Evolutionary conservation across 2,113 vertebrate genomes (phyloP), one percentile per base, ranked within the genome.

Genomic region (Poeciliopsis retropinna): DNA sequence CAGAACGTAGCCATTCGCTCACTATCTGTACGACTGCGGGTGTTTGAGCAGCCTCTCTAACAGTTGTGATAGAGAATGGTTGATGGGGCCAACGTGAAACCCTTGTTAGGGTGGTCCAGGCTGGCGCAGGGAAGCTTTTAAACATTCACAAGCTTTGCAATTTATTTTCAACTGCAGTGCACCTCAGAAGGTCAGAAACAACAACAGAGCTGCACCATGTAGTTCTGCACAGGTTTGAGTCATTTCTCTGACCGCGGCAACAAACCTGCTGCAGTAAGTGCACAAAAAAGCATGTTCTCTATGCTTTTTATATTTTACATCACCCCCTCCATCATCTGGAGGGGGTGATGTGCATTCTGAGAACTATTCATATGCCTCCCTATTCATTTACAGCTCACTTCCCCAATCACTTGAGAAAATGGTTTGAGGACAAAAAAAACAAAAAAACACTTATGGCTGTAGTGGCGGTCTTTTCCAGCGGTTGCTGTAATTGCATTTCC

Each of bases 11-110:
- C 27, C 72, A 68, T 72, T 73, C 72, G 60, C 63, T 69, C 51
- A 13, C 64, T 3, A 3, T 70, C 54, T 70, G 37, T 78, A 83
- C 76, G 41, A 32, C 66, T n/a, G 51, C 5, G 14, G 51, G 30
- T 71, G 30, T 29, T 39, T 70, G 69, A 84, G 70, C 72, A 75
- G 72, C 77, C 32, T 62, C 72, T 28, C 57, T 54, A 80, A 73
- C 64, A 72, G 93, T 93, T 95, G 92, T 93, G 94, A 95, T 94
- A n/a, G 68, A 6, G 93, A 93, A 86, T 83, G 82, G 92, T 91
- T 91, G 92, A 80, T 3, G 47, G 67, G 15, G 63, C 72, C 78
- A 72, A 85, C 44, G 3, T 65, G 37, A 80, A 76, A 74, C 70
- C 63, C 32, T 67, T 64, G 80, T 65, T 19, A 41, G 47, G 62